phyloP scores from a whole-genome alignment of 2,113 vertebrate species.

The Gobio gobio region DNA sequence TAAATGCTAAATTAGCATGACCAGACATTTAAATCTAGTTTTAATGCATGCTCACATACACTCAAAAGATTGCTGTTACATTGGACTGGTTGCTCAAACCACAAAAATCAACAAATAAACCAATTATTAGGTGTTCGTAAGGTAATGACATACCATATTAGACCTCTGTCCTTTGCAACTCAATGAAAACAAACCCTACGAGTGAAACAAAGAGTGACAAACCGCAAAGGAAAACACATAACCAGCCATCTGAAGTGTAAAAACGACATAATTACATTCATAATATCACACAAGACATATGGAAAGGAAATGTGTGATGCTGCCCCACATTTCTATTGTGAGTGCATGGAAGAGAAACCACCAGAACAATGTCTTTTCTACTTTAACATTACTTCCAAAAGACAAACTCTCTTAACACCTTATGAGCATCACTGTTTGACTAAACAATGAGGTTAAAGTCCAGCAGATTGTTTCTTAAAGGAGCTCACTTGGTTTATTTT shows the following conservation, averaged over 20 bases:
- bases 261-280: background rate
- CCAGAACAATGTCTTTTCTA: slow-evolving; percentile 8
- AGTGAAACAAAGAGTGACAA: background rate
- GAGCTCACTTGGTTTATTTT: background rate
- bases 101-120: background rate
- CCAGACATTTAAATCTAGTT: slow-evolving; percentile 4
- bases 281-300: slow-evolving; percentile 24
- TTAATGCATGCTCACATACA: background rate
- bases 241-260: background rate
- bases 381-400: background rate
- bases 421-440: background rate
- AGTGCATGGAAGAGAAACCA: slow-evolving; percentile 1
- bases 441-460: background rate
- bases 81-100: background rate
- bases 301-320: background rate
- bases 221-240: background rate
- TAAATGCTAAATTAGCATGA: slow-evolving; percentile 24
- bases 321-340: slow-evolving; percentile 2
- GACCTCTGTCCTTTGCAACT: too few species aligned
- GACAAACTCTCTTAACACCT: background rate
- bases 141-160: background rate
- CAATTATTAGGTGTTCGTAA: background rate
- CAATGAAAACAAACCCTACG: background rate
- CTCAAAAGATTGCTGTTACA: background rate
- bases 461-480: background rate